Evolutionary conservation across 2,888 invertebrate species (phyloP).

Genomic region (Ernsta delagoae): DNA sequence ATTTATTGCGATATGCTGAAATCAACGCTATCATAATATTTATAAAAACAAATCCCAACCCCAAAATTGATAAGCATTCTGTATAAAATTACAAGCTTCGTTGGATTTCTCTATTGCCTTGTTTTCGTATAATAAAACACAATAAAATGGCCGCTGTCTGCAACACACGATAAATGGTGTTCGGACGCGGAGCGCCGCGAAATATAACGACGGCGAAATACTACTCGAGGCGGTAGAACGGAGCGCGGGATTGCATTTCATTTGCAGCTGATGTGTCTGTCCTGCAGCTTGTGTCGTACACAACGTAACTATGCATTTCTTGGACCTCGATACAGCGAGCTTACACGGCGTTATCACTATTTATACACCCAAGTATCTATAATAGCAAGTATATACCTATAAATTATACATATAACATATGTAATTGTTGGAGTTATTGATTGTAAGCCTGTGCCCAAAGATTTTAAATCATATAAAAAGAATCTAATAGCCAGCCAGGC

Average conservation of each 20-base stretch:
- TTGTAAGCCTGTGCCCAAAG: too few species aligned
- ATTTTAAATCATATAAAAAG: too few species aligned
- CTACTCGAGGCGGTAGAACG: conserved; percentile 6
- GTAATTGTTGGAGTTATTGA: too few species aligned
- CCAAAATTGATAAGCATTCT: background rate
- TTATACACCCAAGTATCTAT: too few species aligned
- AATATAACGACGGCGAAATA: conserved; percentile 23
- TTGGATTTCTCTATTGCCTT: conserved; percentile 15
- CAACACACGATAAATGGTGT: conserved; percentile 27
- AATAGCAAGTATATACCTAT: too few species aligned
- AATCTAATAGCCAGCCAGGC: too few species aligned
- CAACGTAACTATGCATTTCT: too few species aligned
- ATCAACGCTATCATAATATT: background rate
- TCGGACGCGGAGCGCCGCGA: conserved; percentile 12
- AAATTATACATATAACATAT: too few species aligned
- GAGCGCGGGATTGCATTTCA: conserved; percentile 12
- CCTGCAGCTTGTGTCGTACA: background rate
- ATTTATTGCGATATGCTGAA: too few species aligned
- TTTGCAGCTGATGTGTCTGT: background rate
- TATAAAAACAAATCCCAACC: background rate
- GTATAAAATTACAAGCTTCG: conserved; percentile 6
- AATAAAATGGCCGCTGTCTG: conserved; percentile 22
- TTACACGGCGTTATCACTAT: too few species aligned
- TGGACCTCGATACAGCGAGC: too few species aligned
- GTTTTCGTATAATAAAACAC: conserved; percentile 29